A percentile compares a stretch with the other conserved stretches of the same genome.
phyloP scores from a whole-genome alignment of 2,113 vertebrate genomes.

The Microtus oregoni region DNA sequence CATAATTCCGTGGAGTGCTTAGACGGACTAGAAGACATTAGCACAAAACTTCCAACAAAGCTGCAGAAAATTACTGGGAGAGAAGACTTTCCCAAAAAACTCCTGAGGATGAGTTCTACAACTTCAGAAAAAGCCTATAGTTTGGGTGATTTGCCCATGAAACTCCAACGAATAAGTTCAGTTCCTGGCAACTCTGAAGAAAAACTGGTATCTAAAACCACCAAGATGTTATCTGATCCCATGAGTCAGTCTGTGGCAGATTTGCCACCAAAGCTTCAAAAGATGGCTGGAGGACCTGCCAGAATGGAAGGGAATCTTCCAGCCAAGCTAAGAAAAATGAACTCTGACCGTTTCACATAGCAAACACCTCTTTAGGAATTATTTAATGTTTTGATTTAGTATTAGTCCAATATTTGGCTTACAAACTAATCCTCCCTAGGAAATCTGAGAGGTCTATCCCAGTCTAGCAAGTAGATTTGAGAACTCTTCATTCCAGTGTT shows the following conservation, averaged over 20 bases:
- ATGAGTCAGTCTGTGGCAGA: conserved; percentile 98
- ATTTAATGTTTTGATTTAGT: conserved; percentile 68
- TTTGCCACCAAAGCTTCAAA: conserved; percentile 98
- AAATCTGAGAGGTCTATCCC: conserved; percentile 76
- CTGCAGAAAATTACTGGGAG: conserved; percentile 98
- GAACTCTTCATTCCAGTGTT: conserved; percentile 60
- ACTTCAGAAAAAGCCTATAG: conserved; percentile 99
- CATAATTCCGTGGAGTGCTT: conserved; percentile 96
- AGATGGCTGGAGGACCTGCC: conserved; percentile 89
- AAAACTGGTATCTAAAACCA: conserved; percentile 92
- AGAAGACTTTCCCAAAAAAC: conserved; percentile 97
- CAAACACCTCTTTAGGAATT: conserved; percentile 73
- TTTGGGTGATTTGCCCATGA: conserved; percentile 97
- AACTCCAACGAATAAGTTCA: conserved; percentile 99
- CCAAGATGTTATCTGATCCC: conserved; percentile 93
- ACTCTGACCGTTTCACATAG: conserved; percentile 98
- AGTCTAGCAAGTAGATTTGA: conserved; percentile 84
- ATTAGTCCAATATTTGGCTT: conserved; percentile 71
- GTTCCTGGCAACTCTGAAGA: conserved; percentile 98
- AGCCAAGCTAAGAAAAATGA: conserved; percentile 99
- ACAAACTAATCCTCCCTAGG: conserved; percentile 62
- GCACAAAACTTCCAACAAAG: conserved; percentile 95
- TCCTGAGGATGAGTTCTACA: conserved; percentile 98
- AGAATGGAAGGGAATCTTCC: conserved; percentile 97
- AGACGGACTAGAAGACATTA: conserved; percentile 94